phyloP scores from a whole-genome alignment of 2,113 vertebrate species.

The Myrmecophaga tridactyla region DNA sequence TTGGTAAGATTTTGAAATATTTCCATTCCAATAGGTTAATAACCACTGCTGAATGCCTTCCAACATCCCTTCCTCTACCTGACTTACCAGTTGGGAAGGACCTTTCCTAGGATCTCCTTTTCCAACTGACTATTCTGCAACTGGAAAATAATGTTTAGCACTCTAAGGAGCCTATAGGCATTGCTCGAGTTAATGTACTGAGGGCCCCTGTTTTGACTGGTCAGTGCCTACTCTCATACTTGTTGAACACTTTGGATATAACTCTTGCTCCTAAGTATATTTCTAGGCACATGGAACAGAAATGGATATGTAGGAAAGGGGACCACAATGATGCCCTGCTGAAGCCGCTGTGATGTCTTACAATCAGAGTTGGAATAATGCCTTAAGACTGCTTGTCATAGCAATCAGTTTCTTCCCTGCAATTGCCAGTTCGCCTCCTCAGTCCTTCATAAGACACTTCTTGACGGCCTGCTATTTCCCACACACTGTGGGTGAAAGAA shows the following conservation, averaged over 20 bases:
- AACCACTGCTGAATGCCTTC: background rate
- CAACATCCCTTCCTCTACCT: accelerated
- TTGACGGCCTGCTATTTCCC: background rate
- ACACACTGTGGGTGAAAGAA: background rate
- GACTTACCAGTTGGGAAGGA: background rate
- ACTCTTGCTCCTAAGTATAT: background rate
- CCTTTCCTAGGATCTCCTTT: accelerated
- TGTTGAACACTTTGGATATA: background rate
- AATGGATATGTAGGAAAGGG: background rate
- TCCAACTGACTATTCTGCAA: background rate
- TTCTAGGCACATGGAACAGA: background rate
- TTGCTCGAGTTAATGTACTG: background rate
- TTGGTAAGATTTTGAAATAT: constrained; percentile 10
- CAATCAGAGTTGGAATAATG: background rate
- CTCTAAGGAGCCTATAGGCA: background rate
- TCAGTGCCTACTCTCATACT: background rate
- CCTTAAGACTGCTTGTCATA: background rate
- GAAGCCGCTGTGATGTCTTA: background rate
- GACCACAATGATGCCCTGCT: background rate
- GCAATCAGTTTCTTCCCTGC: background rate
- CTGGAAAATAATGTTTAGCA: background rate
- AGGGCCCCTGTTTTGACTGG: background rate
- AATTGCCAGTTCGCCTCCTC: background rate
- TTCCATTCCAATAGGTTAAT: background rate
- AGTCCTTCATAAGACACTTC: background rate